Conservation (phyloP, 2,113 vertebrate genomes). For the Coregonus clupeaformis region DNA sequence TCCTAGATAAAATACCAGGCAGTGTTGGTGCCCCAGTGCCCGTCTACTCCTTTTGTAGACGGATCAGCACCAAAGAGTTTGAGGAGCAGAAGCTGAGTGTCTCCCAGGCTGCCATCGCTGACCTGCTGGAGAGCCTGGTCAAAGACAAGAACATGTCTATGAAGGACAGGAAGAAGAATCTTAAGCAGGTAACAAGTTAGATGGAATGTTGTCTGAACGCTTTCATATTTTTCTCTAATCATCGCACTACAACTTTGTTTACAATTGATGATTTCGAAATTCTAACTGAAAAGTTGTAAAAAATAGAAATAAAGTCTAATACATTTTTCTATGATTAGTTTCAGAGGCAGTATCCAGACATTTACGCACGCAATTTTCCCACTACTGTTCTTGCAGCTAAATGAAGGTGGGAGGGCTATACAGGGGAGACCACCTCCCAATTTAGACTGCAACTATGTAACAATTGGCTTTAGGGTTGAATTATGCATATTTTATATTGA, state of each 20-base stretch:
- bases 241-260: too few relatives aligned
- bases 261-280: too few relatives aligned
- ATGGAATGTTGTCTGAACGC: too few relatives aligned
- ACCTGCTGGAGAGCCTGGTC: slow-evolving; percentile 88
- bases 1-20: slow-evolving; percentile 70
- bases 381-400: neutral
- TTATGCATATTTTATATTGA: too few relatives aligned
- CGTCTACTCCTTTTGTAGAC: slow-evolving; percentile 84
- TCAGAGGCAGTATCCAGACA: slow-evolving; percentile 93
- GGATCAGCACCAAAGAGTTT: slow-evolving; percentile 90
- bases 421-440: too few relatives aligned
- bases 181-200: slow-evolving; percentile 80
- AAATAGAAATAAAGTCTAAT: too few relatives aligned
- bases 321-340: slow-evolving; percentile 72
- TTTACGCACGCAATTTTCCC: too few relatives aligned
- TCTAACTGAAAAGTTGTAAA: too few relatives aligned
- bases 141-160: slow-evolving; percentile 81
- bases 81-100: slow-evolving; percentile 86
- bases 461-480: too few relatives aligned
- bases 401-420: neutral
- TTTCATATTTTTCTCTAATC: too few relatives aligned
- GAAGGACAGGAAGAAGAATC: slow-evolving; percentile 89
- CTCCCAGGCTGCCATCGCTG: slow-evolving; percentile 90
- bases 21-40: slow-evolving; percentile 67
- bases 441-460: too few relatives aligned